phyloP scores from a whole-genome alignment of 2,888 invertebrate species.

The Pyrgus malvae region DNA sequence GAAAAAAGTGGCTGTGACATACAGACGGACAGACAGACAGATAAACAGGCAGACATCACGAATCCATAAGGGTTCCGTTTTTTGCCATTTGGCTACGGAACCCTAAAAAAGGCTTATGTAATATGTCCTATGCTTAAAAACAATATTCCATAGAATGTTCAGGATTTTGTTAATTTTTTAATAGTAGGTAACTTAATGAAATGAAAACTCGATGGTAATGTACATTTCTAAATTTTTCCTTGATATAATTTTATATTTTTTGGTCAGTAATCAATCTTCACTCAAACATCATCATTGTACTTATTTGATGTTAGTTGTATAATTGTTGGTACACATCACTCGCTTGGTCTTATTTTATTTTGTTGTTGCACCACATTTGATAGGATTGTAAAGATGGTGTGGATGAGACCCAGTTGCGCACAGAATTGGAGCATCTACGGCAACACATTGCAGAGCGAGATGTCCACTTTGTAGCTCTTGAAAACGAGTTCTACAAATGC shows the following conservation, averaged over 20 bases:
- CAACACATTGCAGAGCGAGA: slow-evolving; percentile 91
- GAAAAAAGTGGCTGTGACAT: too few species aligned
- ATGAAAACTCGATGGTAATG: too few species aligned
- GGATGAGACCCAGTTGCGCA: slow-evolving; percentile 86
- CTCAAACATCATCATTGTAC: neutral
- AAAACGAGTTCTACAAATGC: slow-evolving; percentile 91
- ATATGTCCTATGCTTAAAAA: too few species aligned
- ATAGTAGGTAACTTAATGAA: too few species aligned
- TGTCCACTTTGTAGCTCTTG: slow-evolving; percentile 91
- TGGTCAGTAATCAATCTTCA: neutral
- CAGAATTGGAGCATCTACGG: slow-evolving; percentile 93
- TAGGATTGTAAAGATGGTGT: slow-evolving; percentile 71
- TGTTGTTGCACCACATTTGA: slow-evolving; percentile 55
- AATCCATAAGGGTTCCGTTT: too few species aligned
- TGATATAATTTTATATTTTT: neutral
- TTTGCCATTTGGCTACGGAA: too few species aligned
- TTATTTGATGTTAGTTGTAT: slow-evolving; percentile 6
- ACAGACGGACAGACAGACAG: too few species aligned
- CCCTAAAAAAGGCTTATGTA: too few species aligned
- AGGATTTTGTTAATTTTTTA: too few species aligned
- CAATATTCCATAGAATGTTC: too few species aligned
- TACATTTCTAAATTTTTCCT: neutral
- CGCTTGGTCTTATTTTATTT: slow-evolving; percentile 53
- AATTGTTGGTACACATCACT: slow-evolving; percentile 37
- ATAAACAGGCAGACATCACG: too few species aligned